Percentiles rank a stretch among this genome's conserved stretches.
These are phyloP conservation scores for Ochotona princeps DNA, from an alignment of 2,113 vertebrate genomes.

Conservation along the genomic window DNA sequence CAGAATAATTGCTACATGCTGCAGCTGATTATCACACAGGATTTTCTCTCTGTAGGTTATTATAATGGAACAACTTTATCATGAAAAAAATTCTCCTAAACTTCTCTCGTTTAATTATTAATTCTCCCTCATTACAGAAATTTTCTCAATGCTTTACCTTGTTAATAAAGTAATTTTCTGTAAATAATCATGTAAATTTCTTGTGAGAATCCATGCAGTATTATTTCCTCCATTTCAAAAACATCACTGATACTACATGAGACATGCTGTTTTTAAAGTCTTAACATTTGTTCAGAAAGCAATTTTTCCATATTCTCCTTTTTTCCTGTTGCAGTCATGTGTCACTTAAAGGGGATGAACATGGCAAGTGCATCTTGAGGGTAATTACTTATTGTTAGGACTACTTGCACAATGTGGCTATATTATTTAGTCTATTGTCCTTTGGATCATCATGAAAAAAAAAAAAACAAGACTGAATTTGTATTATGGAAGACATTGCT, in stretches of 20 bases:
- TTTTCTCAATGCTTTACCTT: neutral
- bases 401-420: neutral
- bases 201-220: neutral
- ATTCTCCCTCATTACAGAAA: neutral
- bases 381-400: neutral
- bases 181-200: neutral
- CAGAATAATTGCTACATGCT: neutral
- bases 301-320: neutral
- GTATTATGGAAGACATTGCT: neutral
- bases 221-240: neutral
- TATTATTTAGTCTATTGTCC: neutral
- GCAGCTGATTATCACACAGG: neutral
- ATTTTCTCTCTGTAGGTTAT: neutral
- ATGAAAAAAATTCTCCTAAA: neutral
- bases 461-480: neutral
- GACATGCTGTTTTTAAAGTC: neutral
- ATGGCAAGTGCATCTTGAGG: neutral
- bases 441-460: neutral
- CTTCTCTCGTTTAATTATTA: neutral
- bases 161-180: neutral
- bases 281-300: neutral
- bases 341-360: neutral
- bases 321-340: accelerated
- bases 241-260: neutral
- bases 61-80: neutral